Base-by-base conservation (phyloP, 30 jellyfish, hydroid and myxozoan genomes). In the Catostylus mosaicus region DNA sequence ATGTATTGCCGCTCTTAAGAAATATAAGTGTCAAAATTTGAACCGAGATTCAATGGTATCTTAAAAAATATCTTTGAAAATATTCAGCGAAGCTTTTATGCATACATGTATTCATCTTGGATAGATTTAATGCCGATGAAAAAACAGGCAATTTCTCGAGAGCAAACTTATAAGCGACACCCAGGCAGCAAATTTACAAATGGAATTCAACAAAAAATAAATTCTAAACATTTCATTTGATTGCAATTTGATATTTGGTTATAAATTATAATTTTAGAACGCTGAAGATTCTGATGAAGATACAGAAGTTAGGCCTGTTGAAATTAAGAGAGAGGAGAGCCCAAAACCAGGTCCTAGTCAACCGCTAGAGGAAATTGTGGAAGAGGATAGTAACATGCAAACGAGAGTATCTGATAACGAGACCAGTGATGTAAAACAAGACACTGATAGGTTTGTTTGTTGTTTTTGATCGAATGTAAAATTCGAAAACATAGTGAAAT, bases 271-370 rank as follows among this genome's bases (percentile, higher is more conserved):
- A 36, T 73, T 68, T 37, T 1, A 50, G 67, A 36, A 24, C 3
- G 74, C 50, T n/a, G 57, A 73, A 45, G 72, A 47, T 2, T 50
- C 85, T 24, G 73, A 73, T 50, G 34, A 1, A 37, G 86, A 60
- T 40, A 35, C 88, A 3, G 88, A 56, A n/a, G 34, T 31, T 56
- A 43, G 27, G 50, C 71, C 71, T 7, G 30, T 48, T 9, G 37
- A 57, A 37, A 43, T 54, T 33, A 37, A 77, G 36, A 36, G 33
- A 47, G 85, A 50, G 36, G 38, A 54, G 71, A 47, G 30, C 60
- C 74, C 37, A 74, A 70, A 33, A 24, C 82, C 80, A 33, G 85
- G 82, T 34, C 77, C 65, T 22, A 48, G 86, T 65, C 48, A 24
- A 32, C 64, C 48, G 77, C 75, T 5, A 2, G 84, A 40, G 23